Evolutionary conservation across 64 coral and sea anemone species (phyloP).

Genomic region (Anthopleura sola): DNA sequence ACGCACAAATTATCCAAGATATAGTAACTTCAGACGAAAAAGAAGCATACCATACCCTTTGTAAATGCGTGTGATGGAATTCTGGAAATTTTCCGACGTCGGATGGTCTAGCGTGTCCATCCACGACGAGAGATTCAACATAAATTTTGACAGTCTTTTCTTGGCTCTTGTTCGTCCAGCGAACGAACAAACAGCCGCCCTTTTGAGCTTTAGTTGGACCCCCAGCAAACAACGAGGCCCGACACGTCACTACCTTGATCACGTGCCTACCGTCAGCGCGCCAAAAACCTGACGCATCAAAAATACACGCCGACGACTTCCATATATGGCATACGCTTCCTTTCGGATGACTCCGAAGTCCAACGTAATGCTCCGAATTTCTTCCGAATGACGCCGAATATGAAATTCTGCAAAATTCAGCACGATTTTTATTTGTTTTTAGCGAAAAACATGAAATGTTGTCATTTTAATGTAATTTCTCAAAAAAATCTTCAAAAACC

Average conservation of each 20-base stretch:
- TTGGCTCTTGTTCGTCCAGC: conserved; percentile 66
- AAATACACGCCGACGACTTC: not conserved
- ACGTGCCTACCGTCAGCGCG: conserved; percentile 63
- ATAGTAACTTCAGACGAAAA: conserved; percentile 47
- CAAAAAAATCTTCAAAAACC: not conserved
- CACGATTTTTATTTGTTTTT: not conserved
- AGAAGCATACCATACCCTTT: conserved; percentile 96
- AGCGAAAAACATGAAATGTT: not conserved
- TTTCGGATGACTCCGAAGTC: not conserved
- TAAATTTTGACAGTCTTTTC: conserved; percentile 48
- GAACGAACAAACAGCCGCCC: conserved; percentile 93
- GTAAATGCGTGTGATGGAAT: conserved; percentile 80
- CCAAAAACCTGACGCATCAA: conserved; percentile 83
- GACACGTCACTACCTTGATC: conserved; percentile 82
- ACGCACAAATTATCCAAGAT: conserved; percentile 64
- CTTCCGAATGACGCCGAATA: not conserved
- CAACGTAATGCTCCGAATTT: not conserved
- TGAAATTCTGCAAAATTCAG: not conserved
- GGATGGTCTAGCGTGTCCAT: conserved; percentile 99
- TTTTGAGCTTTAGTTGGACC: conserved; percentile 93
- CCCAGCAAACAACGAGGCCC: conserved; percentile 77
- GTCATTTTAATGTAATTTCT: not conserved
- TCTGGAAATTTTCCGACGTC: conserved; percentile 92
- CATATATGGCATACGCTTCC: not conserved
- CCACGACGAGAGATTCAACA: conserved; percentile 91